Base-by-base conservation (phyloP, 2,113 vertebrate genomes). In the Talpa occidentalis region DNA sequence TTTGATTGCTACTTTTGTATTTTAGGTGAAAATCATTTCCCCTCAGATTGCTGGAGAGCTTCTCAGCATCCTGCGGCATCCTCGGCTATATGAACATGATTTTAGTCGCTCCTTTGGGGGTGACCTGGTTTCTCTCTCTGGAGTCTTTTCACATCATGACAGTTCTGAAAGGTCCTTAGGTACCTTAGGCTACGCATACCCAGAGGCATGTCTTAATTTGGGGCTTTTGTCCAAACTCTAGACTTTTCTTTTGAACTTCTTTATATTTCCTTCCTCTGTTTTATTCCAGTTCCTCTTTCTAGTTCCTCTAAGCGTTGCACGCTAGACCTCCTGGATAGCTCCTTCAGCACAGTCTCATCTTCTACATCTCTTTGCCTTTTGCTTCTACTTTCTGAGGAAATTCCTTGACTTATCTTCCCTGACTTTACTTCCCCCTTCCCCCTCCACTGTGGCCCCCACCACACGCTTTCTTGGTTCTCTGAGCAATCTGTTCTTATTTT, bases 381-480 rank as follows among this genome's bases (percentile, higher is more conserved):
- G 28, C n/a, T 64, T 95, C 76, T 78, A n/a, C 22, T 66, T 73
- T 28, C 70, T 87, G 80, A 44, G 62, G 62, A 78, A 92, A 74
- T 56, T 76, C 66, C 37, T 93, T 73, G 32, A 52, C 19, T 85
- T 60, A 59, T 24, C 59, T 88, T 76, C 60, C 14, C n/a, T n/a
- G n/a, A n/a, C n/a, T n/a, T n/a, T n/a, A n/a, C 64, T 19, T 0
- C 42, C 8, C 0, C 7, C 16, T 26, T 4, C 12, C 52, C 28
- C n/a, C 60, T 44, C 87, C n/a, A n/a, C n/a, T n/a, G n/a, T n/a
- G n/a, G n/a, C n/a, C n/a, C n/a, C n/a, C n/a, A n/a, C n/a, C n/a
- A n/a, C n/a, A n/a, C n/a, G n/a, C n/a, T 62, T 52, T 37, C 52
- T 94, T 78, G 76, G 52, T 88, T 73, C 85, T 88, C 24, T 52